Base-by-base conservation (phyloP, 1,140 invertebrate genomes). In the Nasonia vitripennis region DNA sequence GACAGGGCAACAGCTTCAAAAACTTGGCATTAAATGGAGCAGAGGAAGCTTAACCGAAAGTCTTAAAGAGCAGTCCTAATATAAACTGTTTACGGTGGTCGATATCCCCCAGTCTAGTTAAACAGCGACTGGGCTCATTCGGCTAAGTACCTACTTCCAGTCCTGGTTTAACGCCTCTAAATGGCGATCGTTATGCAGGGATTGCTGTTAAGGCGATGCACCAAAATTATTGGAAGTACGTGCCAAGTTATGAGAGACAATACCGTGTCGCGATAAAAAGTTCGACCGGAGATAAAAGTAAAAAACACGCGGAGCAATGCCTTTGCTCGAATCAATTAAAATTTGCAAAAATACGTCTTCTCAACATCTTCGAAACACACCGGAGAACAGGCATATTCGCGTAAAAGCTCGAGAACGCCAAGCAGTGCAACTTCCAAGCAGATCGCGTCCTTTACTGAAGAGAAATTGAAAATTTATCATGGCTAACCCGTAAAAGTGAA, bases 381-480 rank as follows among this genome's bases (percentile, higher is more conserved):
- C 48, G 14, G n/a, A n/a, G 3, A n/a, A 62, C 55, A n/a, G 17
- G 55, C 17, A 20, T 27, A 27, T 20, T 62, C 55, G 17, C 7
- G 41, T 45, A 67, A 48, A 17, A 17, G 14, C 11, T 67, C 9
- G 68, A 68, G 17, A 17, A n/a, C 23, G 17, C 41, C 67, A 70
- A 71, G 45, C 20, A 73, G n/a, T 23, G 27, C 31, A 31, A 71
- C 70, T 71, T 7, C 23, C 31, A 31, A 75, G 3, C 14, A 23
- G 12, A 62, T 27, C 27, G 74, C 3, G 41, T 62, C 34, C n/a
- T 68, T 77, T 20, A 45, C 41, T 37, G 14, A 78, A 37, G 75
- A 48, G 20, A 77, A 77, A 84, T 78, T 71, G 82, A 55, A 84
- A 71, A 78, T 78, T 78, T 84, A 78, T 84, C 70, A 51, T 37